phyloP scores from a whole-genome alignment of 2,113 vertebrate genomes.

The Speoplatyrhinus poulsoni region DNA sequence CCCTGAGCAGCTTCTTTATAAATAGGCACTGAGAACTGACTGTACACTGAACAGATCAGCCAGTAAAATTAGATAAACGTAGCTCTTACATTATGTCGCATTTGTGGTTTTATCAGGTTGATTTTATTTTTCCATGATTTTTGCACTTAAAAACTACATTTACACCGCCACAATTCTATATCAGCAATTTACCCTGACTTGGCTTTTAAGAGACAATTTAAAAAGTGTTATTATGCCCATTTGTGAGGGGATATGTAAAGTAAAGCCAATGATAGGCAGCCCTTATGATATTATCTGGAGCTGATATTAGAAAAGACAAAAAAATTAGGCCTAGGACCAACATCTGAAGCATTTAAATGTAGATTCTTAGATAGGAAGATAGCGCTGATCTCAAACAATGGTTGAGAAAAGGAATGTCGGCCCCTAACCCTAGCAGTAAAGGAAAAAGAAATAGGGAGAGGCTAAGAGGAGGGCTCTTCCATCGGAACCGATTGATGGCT shows the following conservation, averaged over 20 bases:
- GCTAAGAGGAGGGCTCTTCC: conserved; percentile 38
- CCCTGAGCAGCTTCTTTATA: neutral
- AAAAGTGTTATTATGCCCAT: neutral
- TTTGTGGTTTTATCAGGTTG: neutral
- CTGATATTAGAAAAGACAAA: conserved; percentile 6
- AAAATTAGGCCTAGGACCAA: neutral
- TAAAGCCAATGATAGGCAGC: neutral
- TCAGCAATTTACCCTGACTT: neutral
- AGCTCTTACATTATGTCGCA: conserved; percentile 7
- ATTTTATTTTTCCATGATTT: conserved; percentile 14
- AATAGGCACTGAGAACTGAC: conserved; percentile 5
- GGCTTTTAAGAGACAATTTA: neutral
- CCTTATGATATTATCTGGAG: neutral
- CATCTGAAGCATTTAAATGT: too few relatives aligned
- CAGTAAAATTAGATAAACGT: conserved; percentile 31
- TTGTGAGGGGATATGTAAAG: neutral
- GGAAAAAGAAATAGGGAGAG: conserved; percentile 37
- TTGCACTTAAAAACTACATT: conserved; percentile 9
- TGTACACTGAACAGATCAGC: neutral
- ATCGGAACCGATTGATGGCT: conserved; percentile 46
- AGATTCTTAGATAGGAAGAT: too few relatives aligned
- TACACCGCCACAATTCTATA: neutral
- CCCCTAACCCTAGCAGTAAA: conserved; percentile 15
- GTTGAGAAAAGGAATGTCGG: neutral
- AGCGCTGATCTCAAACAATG: neutral